A percentile compares a stretch with the other conserved stretches of the same genome.
These are phyloP conservation scores for Atherinomorus stipes DNA, from an alignment of 2,113 vertebrate genomes.

Conservation along the genomic window DNA sequence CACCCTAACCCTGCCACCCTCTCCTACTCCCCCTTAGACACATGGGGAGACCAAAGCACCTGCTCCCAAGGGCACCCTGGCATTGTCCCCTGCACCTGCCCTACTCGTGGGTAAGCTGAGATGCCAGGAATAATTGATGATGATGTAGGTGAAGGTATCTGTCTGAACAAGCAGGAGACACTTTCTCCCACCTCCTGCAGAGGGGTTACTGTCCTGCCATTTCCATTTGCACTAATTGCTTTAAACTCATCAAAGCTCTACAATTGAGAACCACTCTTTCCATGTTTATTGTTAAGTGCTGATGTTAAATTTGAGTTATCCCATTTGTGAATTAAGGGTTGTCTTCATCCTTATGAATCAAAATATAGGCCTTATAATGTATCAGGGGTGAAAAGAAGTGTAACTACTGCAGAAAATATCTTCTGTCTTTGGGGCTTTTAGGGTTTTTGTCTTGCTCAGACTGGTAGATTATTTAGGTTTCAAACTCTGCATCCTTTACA, in stretches of 20 bases:
- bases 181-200: constrained; percentile 70
- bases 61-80: constrained; percentile 55
- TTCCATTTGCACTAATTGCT: constrained; percentile 84
- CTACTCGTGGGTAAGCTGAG: constrained; percentile 78
- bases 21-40: constrained; percentile 44
- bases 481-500: constrained; percentile 6
- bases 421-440: background rate
- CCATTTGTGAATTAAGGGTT: constrained; percentile 37
- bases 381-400: background rate
- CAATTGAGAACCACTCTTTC: constrained; percentile 22
- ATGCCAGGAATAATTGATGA: constrained; percentile 84
- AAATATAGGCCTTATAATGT: constrained; percentile 14
- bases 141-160: constrained; percentile 67
- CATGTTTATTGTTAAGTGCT: constrained; percentile 29
- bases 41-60: constrained; percentile 51
- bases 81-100: constrained; percentile 65
- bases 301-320: constrained; percentile 21
- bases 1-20: constrained; percentile 26
- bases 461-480: constrained; percentile 24
- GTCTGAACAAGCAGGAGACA: constrained; percentile 59
- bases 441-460: background rate
- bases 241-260: constrained; percentile 38
- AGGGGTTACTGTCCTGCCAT: constrained; percentile 69
- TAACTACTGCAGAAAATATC: background rate
- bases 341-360: background rate